Evolutionary conservation across 2,888 invertebrate species (phyloP), one percentile per base, ranked within the genome.

Genomic region (Mythimna vitellina): DNA sequence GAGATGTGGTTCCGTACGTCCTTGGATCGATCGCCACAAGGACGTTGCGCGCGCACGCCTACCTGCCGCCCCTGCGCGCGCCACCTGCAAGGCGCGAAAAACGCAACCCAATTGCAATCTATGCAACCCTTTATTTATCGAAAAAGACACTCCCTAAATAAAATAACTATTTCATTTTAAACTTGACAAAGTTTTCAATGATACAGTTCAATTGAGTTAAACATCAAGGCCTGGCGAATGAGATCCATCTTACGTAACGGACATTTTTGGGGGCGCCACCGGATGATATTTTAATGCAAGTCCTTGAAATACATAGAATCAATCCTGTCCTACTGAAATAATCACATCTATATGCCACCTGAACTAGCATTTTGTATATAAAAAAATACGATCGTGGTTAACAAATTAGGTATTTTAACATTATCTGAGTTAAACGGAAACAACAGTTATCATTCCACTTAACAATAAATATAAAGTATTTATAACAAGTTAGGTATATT

Each of bases 21-120:
- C 95, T 95, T 94, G 93, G 95, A 94, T 95, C 95, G 93, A 95
- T 95, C 77, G 75, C 53, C 38, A 83, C 90, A 94, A 95, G 95
- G 95, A 94, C 94, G 92, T 54, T 83, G 91, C 94, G 94, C 93
- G 94, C 95, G 94, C 95, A 93, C 17, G 81, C 67, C 29, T 70
- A 65, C 0, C n/a, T 25, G 29, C 22, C 8, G 29, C 0, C 5
- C 70, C 72, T 83, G 79, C 76, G 82, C 83, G 83, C 86, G 86
- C 84, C 83, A 70, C 68, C 71, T 54, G 64, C 38, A 67, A 73
- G 73, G 86, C 89, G 87, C 87, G 83, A 81, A 85, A 82, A 69
- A 64, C 42, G 20, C 57, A 58, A 64, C 60, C 60, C 29, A 72
- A 70, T 63, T 75, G 69, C 70, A 78, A 35, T 60, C 25, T 42